Conservation (phyloP, 2,113 vertebrate genomes). For the Gobius niger region DNA sequence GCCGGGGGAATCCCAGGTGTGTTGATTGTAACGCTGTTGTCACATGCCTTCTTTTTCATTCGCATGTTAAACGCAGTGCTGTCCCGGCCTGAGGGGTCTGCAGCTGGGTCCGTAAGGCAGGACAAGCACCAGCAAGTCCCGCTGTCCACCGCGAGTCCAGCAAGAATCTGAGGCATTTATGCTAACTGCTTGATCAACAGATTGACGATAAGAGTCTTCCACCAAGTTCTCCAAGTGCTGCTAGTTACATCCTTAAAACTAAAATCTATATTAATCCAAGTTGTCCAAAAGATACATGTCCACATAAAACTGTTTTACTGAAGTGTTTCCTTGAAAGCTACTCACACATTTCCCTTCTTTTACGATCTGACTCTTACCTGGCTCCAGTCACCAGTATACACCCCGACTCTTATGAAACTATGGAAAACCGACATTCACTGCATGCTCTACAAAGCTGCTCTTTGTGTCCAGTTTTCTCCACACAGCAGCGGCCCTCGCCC, state of each 20-base stretch:
- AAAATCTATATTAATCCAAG: no score
- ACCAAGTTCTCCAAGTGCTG: neutral
- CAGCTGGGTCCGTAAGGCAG: neutral
- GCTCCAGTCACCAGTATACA: conserved; percentile 44
- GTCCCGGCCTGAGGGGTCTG: neutral
- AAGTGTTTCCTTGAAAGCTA: neutral
- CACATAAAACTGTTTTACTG: neutral
- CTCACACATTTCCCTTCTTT: conserved; percentile 16
- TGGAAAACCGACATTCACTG: conserved; percentile 54
- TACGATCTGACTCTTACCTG: conserved; percentile 32
- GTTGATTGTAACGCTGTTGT: neutral
- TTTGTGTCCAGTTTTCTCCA: conserved; percentile 47
- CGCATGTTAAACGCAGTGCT: neutral
- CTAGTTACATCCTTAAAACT: neutral
- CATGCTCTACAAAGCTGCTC: conserved; percentile 56
- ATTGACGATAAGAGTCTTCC: neutral
- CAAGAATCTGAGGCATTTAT: conserved; percentile 54
- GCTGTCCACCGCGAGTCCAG: conserved; percentile 15
- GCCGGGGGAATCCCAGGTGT: no score
- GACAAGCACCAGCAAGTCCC: neutral
- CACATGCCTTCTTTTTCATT: neutral
- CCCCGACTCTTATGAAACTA: conserved; percentile 51
- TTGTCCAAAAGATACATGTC: neutral
- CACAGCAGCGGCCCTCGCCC: conserved; percentile 36
- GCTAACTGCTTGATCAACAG: conserved; percentile 31